These are phyloP conservation scores for Apogon hyalosoma DNA, from an alignment of 2,797 vertebrate species.

Conservation along the genomic window DNA sequence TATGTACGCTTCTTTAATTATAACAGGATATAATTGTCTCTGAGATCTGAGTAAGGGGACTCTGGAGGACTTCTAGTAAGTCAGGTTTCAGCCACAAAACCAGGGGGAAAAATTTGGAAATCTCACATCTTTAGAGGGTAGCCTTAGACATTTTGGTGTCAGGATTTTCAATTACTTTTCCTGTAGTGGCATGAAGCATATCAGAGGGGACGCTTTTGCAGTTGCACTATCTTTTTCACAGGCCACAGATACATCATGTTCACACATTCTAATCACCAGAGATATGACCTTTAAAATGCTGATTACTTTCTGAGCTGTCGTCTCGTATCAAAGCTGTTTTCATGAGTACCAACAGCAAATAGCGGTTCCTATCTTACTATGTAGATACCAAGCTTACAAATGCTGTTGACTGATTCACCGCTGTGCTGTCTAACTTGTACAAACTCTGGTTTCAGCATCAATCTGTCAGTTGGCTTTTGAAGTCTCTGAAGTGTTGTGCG, in stretches of 20 bases:
- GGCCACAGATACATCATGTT: conserved; percentile 3
- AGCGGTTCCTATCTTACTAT: background rate
- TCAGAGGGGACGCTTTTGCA: background rate
- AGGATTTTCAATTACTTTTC: conserved; percentile 33
- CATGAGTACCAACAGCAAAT: background rate
- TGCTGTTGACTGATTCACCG: conserved; percentile 29
- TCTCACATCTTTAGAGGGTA: conserved; percentile 1
- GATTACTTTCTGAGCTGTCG: conserved; percentile 6
- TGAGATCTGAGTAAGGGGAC: conserved; percentile 21
- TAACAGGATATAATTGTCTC: conserved; percentile 34
- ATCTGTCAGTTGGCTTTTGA: conserved; percentile 24
- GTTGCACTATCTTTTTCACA: background rate
- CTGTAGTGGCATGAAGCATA: conserved; percentile 7
- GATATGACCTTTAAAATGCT: conserved; percentile 21
- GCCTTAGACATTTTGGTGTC: conserved; percentile 11
- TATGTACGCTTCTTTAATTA: conserved; percentile 27
- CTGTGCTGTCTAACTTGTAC: conserved; percentile 21
- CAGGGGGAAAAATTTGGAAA: conserved; percentile 14
- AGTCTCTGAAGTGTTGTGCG: conserved; percentile 17
- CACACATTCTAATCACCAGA: conserved; percentile 1
- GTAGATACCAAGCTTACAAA: conserved; percentile 14
- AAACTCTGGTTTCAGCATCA: conserved; percentile 28
- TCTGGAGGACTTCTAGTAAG: conserved; percentile 23
- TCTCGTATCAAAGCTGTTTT: background rate
- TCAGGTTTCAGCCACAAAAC: conserved; percentile 7